phyloP scores from a whole-genome alignment of 2,888 invertebrate species.

The Epistrophe grossulariae region DNA sequence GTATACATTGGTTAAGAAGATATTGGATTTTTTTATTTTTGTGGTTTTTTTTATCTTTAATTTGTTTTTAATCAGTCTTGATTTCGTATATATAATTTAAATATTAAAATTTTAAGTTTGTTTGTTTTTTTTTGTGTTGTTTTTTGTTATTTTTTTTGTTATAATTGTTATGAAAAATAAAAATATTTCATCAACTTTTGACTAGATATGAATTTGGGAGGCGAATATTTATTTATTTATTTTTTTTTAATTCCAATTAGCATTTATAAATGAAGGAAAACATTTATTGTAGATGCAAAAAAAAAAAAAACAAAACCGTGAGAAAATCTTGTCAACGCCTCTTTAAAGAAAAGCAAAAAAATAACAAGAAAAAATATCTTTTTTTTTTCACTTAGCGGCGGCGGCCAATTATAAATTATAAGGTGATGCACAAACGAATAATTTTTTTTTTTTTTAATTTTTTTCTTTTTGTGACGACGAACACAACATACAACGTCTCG shows the following conservation, averaged over 20 bases:
- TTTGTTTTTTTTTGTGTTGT: slow-evolving; percentile 38
- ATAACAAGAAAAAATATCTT: slow-evolving; percentile 21
- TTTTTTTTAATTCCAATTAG: slow-evolving; percentile 69
- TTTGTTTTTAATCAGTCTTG: slow-evolving; percentile 79
- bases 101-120: slow-evolving; percentile 29
- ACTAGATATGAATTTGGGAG: slow-evolving; percentile 76
- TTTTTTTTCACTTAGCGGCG: slow-evolving; percentile 60
- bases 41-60: slow-evolving; percentile 78
- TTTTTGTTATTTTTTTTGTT: slow-evolving; percentile 65
- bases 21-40: slow-evolving; percentile 47
- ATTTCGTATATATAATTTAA: slow-evolving; percentile 72
- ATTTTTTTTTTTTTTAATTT: slow-evolving; percentile 27
- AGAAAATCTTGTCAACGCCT: slow-evolving; percentile 65
- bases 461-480: slow-evolving; percentile 59
- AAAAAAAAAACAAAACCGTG: slow-evolving; percentile 25
- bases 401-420: slow-evolving; percentile 62
- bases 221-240: slow-evolving; percentile 27
- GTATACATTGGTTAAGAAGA: slow-evolving; percentile 81
- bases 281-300: neutral
- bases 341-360: slow-evolving; percentile 30
- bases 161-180: slow-evolving; percentile 78
- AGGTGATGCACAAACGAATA: slow-evolving; percentile 62
- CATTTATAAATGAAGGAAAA: neutral
- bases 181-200: slow-evolving; percentile 77
- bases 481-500: slow-evolving; percentile 71